A percentile compares a stretch with the other conserved stretches of the same genome.
Conservation (phyloP, 2,113 vertebrate genomes). For the Periophthalmodon schlosseri region DNA sequence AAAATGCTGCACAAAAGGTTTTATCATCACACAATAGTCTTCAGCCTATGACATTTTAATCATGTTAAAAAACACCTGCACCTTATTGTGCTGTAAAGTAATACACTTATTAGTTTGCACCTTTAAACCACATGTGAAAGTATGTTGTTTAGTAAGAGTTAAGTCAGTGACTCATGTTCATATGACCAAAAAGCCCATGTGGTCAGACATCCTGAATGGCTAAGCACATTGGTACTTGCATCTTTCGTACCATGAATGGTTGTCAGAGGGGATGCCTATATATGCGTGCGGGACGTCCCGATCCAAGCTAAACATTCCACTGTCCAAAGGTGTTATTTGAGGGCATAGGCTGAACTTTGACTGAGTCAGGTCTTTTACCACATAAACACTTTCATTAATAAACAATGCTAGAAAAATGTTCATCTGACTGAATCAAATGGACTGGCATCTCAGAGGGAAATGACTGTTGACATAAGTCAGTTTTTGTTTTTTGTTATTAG, state of each 20-base stretch:
- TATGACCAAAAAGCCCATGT: conserved; percentile 31
- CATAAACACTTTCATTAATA: conserved; percentile 17
- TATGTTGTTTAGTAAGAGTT: conserved; percentile 5
- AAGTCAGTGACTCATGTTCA: conserved; percentile 33
- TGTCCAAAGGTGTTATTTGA: conserved; percentile 34
- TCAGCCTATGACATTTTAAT: too few relatives aligned
- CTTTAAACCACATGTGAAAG: conserved; percentile 19
- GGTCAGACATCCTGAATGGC: neutral
- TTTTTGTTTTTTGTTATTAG: neutral
- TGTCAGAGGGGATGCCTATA: conserved; percentile 20
- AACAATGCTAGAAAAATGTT: conserved; percentile 24
- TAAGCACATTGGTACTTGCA: neutral
- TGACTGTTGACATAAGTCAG: neutral
- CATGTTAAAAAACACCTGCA: too few relatives aligned
- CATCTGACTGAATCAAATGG: neutral
- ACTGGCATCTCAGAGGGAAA: neutral
- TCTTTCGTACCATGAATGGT: conserved; percentile 4
- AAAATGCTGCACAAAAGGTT: too few relatives aligned
- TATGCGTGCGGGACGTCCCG: conserved; percentile 12
- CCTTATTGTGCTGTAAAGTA: neutral
- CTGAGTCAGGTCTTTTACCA: neutral
- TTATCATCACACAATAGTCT: too few relatives aligned
- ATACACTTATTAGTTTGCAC: neutral
- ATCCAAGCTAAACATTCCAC: conserved; percentile 28
- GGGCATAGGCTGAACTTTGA: conserved; percentile 17